A percentile compares a stretch with the other conserved stretches of the same genome.
Conservation (phyloP, 2,113 vertebrate genomes). For the Leucoraja erinaceus region DNA sequence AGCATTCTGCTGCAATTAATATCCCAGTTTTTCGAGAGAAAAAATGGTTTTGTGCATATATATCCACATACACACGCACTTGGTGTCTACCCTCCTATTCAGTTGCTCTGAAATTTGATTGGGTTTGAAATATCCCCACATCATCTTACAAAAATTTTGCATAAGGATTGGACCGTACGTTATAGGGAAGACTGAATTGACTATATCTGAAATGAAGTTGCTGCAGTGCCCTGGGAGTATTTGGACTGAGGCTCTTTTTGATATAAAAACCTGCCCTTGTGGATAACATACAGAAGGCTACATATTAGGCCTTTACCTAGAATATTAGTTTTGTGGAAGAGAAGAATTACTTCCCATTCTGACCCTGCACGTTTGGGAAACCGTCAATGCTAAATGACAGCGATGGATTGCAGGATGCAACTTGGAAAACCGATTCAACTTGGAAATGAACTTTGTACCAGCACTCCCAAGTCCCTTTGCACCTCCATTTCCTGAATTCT, state of each 20-base stretch:
- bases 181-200: not conserved
- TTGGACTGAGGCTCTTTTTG: too few species aligned
- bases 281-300: too few species aligned
- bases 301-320: too few species aligned
- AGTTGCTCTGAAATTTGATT: not conserved
- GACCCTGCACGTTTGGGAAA: not conserved
- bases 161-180: not conserved
- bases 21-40: too few species aligned
- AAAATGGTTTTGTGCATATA: not conserved
- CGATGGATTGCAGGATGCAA: not conserved
- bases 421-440: too few species aligned
- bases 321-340: not conserved
- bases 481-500: too few species aligned
- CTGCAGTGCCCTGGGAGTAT: too few species aligned
- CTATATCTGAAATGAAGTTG: not conserved
- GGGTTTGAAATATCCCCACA: not conserved
- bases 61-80: not conserved
- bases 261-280: too few species aligned
- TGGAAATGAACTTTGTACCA: too few species aligned
- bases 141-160: not conserved
- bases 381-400: not conserved
- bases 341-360: not conserved
- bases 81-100: not conserved
- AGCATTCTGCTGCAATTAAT: not conserved
- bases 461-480: too few species aligned